Percentiles rank a stretch among this genome's conserved stretches.
phyloP scores from a whole-genome alignment of 2,888 invertebrate species.

The Agrotis ipsilon region DNA sequence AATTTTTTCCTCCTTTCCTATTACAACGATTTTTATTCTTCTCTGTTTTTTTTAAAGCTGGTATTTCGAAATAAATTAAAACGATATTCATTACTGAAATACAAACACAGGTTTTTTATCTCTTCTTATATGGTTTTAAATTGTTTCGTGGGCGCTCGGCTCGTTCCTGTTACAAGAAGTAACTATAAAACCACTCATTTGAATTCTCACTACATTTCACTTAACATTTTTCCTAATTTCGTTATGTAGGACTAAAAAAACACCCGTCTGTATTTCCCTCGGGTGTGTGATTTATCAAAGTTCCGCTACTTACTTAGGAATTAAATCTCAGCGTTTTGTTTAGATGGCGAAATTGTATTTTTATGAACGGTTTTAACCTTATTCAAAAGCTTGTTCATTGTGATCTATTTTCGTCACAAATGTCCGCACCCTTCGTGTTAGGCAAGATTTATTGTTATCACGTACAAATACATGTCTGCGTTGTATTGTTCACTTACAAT shows the following conservation, averaged over 20 bases:
- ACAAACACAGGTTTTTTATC: conserved; percentile 5
- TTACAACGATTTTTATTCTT: too few relatives aligned
- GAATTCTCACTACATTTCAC: conserved; percentile 33
- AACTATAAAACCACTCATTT: conserved; percentile 15
- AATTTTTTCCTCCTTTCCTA: too few relatives aligned
- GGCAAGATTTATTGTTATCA: conserved; percentile 43
- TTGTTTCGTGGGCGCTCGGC: conserved; percentile 11
- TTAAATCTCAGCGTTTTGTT: conserved; percentile 38
- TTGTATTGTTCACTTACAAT: conserved; percentile 27
- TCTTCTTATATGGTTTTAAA: conserved; percentile 11
- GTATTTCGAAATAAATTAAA: conserved; percentile 1
- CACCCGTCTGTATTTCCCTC: conserved; percentile 28
- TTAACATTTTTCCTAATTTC: conserved; percentile 39
- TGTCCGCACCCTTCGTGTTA: conserved; percentile 20
- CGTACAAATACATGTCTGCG: conserved; percentile 22
- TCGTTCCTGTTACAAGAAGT: background rate
- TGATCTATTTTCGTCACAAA: conserved; percentile 38
- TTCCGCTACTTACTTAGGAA: conserved; percentile 23
- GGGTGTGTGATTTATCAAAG: conserved; percentile 32
- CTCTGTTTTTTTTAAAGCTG: background rate
- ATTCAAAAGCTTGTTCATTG: conserved; percentile 23
- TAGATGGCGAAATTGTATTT: conserved; percentile 28
- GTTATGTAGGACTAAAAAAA: conserved; percentile 18
- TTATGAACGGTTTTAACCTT: conserved; percentile 7
- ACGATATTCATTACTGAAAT: conserved; percentile 16